Evolutionary conservation across 1,140 invertebrate genomes (phyloP), one percentile per base, ranked within the genome.

Genomic region (Drosophila varians): DNA sequence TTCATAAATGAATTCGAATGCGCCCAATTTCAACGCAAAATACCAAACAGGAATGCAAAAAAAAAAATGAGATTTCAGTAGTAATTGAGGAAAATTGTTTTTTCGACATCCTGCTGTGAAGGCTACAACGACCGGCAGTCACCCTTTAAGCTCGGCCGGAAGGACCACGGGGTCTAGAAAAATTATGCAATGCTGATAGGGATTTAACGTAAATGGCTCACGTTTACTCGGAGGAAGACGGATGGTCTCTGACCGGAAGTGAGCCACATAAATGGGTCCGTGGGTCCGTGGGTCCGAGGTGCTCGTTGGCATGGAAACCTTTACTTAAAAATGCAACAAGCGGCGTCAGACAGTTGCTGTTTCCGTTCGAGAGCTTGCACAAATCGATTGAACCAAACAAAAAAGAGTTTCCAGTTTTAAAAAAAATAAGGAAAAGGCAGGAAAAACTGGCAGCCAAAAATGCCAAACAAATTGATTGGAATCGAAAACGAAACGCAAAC

Each of bases 391-490:
- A 56, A 47, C 47, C 46, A 54, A 69, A 62, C 25, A 79, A 58
- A 65, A 58, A 36, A 53, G 38, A 2, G 38, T 42, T 57, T 47
- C 48, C 18, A 19, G 42, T 38, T 56, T n/a, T n/a, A n/a, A n/a
- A 51, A 40, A 58, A 49, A 16, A 16, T 11, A 49, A 9, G 11
- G 11, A 9, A 23, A 46, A 55, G 42, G 25, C 18, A 34, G 16
- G 53, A 34, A 51, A 56, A 51, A 56, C 53, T 68, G 60, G 61
- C 79, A 84, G 76, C 82, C 80, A 84, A 86, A 79, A 86, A 86
- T 86, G 72, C 82, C 80, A 86, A 86, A 87, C 80, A 86, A 86
- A 86, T 86, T 86, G 80, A 86, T 86, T 86, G 80, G 80, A 86
- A 86, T 87, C 80, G 80, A 86, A 86, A 87, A 80, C 82, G 80